A percentile compares a stretch with the other conserved stretches of the same genome.
Conservation (phyloP, 2,797 vertebrate species). For the Pseudochirops cupreus region DNA sequence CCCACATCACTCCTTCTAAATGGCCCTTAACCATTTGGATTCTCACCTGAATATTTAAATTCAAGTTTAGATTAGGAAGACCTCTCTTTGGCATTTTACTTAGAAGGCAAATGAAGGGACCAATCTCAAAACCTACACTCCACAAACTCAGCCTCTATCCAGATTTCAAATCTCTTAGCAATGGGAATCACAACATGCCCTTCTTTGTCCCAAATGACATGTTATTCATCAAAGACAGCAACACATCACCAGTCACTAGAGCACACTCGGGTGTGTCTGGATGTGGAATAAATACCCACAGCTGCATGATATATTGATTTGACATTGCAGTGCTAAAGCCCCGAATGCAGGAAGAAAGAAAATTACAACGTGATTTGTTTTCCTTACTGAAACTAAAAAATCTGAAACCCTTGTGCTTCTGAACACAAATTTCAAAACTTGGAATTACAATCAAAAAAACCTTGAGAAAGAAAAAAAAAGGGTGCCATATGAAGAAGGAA, state of each 20-base stretch:
- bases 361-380: not conserved
- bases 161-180: not conserved
- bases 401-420: constrained; percentile 8
- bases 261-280: not conserved
- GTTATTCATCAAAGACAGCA: not conserved
- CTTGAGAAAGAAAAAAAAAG: not conserved
- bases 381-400: not conserved
- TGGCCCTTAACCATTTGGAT: not conserved
- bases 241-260: not conserved
- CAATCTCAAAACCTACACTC: not conserved
- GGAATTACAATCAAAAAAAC: constrained; percentile 20
- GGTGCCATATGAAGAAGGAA: constrained; percentile 44
- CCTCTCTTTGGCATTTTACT: constrained; percentile 7
- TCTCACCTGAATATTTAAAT: constrained; percentile 36
- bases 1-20: not conserved
- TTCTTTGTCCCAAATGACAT: not conserved
- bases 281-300: not conserved
- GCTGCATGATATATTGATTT: not conserved
- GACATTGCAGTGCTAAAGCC: not conserved
- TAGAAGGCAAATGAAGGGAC: constrained; percentile 13
- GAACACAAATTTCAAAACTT: not conserved
- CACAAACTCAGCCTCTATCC: not conserved
- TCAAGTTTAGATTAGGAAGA: constrained; percentile 26
- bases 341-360: constrained; percentile 25
- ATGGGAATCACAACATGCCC: not conserved